Conservation (phyloP, 2,113 vertebrate species). For the Thunnus thynnus region DNA sequence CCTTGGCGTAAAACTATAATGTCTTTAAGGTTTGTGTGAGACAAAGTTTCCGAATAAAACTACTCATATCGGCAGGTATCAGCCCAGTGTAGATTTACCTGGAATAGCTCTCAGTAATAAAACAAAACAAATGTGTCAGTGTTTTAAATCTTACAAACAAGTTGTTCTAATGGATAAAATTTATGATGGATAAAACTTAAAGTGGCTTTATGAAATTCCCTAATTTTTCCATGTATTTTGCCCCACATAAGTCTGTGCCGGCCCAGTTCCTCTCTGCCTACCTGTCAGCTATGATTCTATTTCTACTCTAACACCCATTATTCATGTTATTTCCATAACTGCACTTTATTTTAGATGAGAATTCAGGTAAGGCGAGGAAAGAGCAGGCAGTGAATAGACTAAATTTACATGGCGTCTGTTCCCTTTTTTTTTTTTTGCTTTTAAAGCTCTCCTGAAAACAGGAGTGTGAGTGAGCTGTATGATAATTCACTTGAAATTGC, state of each 20-base stretch:
- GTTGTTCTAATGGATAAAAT: neutral
- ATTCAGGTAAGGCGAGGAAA: neutral
- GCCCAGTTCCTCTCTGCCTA: conserved; percentile 27
- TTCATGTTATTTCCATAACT: conserved; percentile 45
- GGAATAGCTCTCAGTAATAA: neutral
- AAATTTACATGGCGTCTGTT: conserved; percentile 11
- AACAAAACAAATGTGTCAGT: conserved; percentile 3
- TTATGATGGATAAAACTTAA: neutral
- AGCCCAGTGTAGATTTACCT: neutral
- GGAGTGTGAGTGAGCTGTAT: neutral
- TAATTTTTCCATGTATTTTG: conserved; percentile 24
- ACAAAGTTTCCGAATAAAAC: too few relatives aligned
- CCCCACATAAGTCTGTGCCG: conserved; percentile 19
- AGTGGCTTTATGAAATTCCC: conserved; percentile 5
- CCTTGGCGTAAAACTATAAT: neutral
- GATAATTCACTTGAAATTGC: neutral
- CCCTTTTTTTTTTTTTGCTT: conserved; percentile 19
- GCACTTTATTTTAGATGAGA: conserved; percentile 34
- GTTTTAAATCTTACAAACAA: neutral
- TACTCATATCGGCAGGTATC: neutral
- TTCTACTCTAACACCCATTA: conserved; percentile 34
- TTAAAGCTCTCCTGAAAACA: conserved; percentile 17
- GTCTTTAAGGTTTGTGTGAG: neutral
- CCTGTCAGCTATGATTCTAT: conserved; percentile 35
- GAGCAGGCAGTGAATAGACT: conserved; percentile 16